Evolutionary conservation across 2,113 vertebrate genomes (phyloP).

Genomic region (Aepyceros melampus): DNA sequence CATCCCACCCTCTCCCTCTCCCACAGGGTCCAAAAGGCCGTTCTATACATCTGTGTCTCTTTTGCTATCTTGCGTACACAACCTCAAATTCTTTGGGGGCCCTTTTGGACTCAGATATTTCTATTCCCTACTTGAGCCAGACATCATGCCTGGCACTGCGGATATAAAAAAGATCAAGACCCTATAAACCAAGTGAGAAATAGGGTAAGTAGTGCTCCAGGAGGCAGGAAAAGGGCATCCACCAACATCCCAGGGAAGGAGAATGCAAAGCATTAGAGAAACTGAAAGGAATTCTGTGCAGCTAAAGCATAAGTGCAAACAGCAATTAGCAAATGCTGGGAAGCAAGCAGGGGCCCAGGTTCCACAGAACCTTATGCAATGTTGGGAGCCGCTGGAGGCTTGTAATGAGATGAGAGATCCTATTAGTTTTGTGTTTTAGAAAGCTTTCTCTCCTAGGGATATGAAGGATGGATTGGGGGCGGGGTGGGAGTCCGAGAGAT

Average conservation of each 20-base stretch:
- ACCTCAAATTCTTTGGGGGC: background rate
- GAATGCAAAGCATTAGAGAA: background rate
- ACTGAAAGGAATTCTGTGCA: background rate
- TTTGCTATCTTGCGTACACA: too few species aligned
- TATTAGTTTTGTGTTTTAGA: background rate
- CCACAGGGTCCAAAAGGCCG: too few species aligned
- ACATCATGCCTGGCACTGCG: background rate
- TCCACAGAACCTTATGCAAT: background rate
- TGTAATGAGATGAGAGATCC: background rate
- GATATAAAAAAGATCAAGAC: background rate
- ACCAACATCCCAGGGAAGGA: background rate
- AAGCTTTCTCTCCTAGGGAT: background rate
- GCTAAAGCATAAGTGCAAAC: background rate
- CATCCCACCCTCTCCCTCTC: too few species aligned
- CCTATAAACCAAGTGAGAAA: background rate
- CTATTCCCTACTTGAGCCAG: background rate
- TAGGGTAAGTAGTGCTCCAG: background rate
- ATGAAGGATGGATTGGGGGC: background rate
- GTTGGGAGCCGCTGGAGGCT: background rate
- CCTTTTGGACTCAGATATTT: background rate
- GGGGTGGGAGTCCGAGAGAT: background rate
- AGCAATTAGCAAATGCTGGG: background rate
- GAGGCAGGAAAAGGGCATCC: background rate
- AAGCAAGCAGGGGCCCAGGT: background rate
- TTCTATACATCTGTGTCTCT: too few species aligned